phyloP scores from a whole-genome alignment of 2,113 vertebrate genomes.

The Grammomys dolichurus region DNA sequence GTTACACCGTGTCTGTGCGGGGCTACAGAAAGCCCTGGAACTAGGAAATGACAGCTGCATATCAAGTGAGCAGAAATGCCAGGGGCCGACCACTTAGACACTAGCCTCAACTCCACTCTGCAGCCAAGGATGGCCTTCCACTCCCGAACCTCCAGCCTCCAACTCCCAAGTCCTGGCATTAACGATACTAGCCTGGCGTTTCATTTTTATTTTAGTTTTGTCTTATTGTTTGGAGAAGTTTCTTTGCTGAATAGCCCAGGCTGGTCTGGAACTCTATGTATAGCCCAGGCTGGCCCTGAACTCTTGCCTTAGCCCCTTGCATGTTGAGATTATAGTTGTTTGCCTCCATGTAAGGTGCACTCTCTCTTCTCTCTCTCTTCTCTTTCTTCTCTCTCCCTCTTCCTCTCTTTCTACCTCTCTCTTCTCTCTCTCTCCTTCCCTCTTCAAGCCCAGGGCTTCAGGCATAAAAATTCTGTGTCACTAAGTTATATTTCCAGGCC shows the following conservation, averaged over 20 bases:
- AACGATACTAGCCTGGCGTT: not conserved
- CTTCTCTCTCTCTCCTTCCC: not conserved
- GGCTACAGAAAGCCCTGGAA: not conserved
- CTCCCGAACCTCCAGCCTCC: not conserved
- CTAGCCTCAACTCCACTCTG: not conserved
- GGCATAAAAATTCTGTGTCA: not conserved
- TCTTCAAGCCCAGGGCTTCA: not conserved
- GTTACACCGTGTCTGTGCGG: not conserved
- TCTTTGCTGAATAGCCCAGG: not conserved
- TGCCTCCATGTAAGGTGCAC: no score
- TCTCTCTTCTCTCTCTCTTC: not conserved
- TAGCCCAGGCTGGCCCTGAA: not conserved
- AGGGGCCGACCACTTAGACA: not conserved
- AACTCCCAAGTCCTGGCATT: not conserved
- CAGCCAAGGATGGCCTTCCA: not conserved
- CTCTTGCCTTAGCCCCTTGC: not conserved
- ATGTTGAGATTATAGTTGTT: not conserved
- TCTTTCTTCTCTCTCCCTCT: not conserved
- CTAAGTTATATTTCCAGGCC: not conserved
- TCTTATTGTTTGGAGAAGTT: not conserved
- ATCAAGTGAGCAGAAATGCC: not conserved
- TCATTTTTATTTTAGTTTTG: not conserved
- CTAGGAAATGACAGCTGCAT: not conserved
- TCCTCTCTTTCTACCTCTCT: not conserved
- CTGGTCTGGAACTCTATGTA: not conserved